Evolutionary conservation across 2,888 invertebrate species (phyloP).

Genomic region (Minunthozetes semirufus): DNA sequence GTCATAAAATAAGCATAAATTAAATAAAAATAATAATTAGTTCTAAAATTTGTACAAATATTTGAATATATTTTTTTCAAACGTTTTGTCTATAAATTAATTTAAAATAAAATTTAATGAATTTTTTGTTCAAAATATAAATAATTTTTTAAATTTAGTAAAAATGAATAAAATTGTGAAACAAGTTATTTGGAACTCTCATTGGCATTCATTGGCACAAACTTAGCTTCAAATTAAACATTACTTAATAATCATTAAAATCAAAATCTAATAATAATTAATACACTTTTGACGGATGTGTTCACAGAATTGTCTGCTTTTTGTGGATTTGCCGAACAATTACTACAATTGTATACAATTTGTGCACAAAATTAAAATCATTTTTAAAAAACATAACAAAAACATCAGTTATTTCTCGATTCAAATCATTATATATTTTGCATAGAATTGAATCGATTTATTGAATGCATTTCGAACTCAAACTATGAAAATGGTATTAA

Average conservation of each 20-base stretch:
- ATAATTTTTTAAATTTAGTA: slow-evolving; percentile 14
- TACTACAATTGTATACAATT: too few relatives aligned
- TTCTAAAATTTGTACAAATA: slow-evolving; percentile 16
- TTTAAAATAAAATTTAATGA: neutral
- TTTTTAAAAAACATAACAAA: slow-evolving; percentile 1
- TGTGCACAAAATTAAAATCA: neutral
- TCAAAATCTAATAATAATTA: neutral
- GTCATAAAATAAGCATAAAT: slow-evolving; percentile 6
- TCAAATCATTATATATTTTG: neutral
- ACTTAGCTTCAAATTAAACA: neutral
- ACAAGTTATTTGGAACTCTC: slow-evolving; percentile 11
- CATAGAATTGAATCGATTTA: neutral
- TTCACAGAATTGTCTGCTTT: too few relatives aligned
- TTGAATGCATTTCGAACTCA: neutral
- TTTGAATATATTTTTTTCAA: neutral
- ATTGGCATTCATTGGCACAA: slow-evolving; percentile 25
- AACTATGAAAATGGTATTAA: neutral
- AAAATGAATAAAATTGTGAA: slow-evolving; percentile 12
- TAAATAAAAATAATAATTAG: slow-evolving; percentile 14
- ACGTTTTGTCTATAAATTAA: neutral
- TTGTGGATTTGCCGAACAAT: too few relatives aligned
- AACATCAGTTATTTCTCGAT: neutral
- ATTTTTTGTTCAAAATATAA: slow-evolving; percentile 13
- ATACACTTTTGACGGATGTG: too few relatives aligned
- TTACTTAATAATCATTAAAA: neutral